Conservation (phyloP, 2,113 vertebrate species). For the Climacteris rufus region DNA sequence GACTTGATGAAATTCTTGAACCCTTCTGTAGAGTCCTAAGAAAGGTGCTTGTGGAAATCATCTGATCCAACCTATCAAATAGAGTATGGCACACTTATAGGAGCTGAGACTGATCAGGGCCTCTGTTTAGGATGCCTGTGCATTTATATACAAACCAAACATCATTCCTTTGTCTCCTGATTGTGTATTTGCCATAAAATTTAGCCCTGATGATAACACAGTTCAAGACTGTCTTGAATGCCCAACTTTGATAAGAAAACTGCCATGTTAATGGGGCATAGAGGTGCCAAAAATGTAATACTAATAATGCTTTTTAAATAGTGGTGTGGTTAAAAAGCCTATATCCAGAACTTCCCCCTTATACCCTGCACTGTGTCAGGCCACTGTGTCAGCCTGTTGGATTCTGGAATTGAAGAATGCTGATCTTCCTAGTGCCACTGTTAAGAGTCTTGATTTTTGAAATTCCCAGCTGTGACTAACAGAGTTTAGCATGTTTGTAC, state of each 20-base stretch:
- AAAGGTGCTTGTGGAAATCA: background rate
- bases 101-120: background rate
- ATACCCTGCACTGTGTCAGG: no score
- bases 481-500: background rate
- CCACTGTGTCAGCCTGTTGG: fast-evolving
- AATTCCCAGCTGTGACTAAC: background rate
- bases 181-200: background rate
- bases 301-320: background rate
- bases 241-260: background rate
- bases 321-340: background rate
- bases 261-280: background rate
- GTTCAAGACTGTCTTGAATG: background rate
- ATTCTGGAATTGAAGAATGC: background rate
- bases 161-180: background rate
- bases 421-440: background rate
- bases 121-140: background rate
- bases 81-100: background rate
- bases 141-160: background rate
- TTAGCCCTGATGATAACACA: background rate
- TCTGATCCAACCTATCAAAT: background rate
- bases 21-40: background rate
- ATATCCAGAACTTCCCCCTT: background rate
- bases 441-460: background rate
- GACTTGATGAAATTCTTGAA: background rate
- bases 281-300: background rate